A percentile compares a stretch with the other conserved stretches of the same genome.
These are phyloP conservation scores for Salvelinus sp. DNA, from an alignment of 2,113 vertebrate genomes.

Conservation along the genomic window DNA sequence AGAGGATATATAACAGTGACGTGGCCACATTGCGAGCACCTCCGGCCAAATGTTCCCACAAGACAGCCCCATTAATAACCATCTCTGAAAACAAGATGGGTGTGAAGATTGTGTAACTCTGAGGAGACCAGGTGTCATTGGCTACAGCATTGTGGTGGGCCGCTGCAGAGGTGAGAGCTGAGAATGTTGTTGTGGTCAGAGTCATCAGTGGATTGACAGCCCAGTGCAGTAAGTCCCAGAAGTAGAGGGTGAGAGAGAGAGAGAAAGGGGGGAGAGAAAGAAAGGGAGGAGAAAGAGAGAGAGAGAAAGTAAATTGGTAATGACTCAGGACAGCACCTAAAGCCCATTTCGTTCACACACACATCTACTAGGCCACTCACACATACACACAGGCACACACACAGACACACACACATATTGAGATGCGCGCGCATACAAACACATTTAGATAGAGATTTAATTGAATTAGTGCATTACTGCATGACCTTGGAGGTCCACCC, in stretches of 20 bases:
- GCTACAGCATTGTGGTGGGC: background rate
- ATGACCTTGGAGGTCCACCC: background rate
- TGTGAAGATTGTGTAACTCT: constrained; percentile 7
- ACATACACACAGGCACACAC: background rate
- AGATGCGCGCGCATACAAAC: background rate
- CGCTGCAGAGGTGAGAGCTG: background rate
- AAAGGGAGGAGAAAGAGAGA: no score
- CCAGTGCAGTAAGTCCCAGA: background rate
- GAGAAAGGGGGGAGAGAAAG: no score
- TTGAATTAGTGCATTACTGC: background rate
- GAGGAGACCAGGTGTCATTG: constrained; percentile 26
- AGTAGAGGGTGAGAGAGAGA: background rate
- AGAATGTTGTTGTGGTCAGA: background rate
- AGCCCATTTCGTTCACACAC: background rate
- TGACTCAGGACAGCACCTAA: no score
- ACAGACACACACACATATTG: background rate
- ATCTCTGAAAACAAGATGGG: constrained; percentile 2
- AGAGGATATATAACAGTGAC: constrained; percentile 19
- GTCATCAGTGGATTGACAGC: background rate
- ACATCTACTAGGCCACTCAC: background rate
- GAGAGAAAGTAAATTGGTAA: no score
- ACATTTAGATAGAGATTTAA: no score
- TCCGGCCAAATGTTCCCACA: background rate
- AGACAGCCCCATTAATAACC: constrained; percentile 16
- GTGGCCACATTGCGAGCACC: constrained; percentile 17